A percentile compares a stretch with the other conserved stretches of the same genome.
Evolutionary conservation across 1,140 invertebrate genomes (phyloP).

Genomic region (Ceratoteleas bidentatus): DNA sequence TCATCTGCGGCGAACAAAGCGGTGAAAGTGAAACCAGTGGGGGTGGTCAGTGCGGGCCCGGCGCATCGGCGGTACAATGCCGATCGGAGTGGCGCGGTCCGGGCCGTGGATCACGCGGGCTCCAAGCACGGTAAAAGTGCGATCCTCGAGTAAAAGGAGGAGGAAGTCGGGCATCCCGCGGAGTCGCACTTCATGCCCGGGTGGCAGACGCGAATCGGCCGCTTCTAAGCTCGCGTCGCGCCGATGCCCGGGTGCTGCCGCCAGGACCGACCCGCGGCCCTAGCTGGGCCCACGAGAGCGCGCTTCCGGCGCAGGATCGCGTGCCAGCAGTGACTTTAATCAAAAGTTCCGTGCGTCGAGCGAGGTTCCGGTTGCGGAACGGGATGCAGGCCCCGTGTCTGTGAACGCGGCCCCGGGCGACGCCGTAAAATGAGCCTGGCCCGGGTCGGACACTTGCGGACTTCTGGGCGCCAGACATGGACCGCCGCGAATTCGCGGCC

Average conservation of each 20-base stretch:
- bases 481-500: too few relatives aligned
- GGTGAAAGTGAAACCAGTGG: slow-evolving; percentile 63
- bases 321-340: neutral
- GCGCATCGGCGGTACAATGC: slow-evolving; percentile 44
- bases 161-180: slow-evolving; percentile 46
- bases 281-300: neutral
- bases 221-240: slow-evolving; percentile 52
- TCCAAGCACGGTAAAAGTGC: slow-evolving; percentile 61
- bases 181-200: slow-evolving; percentile 24
- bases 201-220: slow-evolving; percentile 43
- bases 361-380: neutral
- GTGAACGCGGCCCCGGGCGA: too few relatives aligned
- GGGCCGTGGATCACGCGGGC: slow-evolving; percentile 47
- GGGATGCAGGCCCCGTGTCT: too few relatives aligned
- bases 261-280: neutral
- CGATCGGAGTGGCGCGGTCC: slow-evolving; percentile 3
- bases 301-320: neutral
- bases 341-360: neutral
- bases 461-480: slow-evolving; percentile 9
- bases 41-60: slow-evolving; percentile 39
- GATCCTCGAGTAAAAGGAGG: slow-evolving; percentile 57
- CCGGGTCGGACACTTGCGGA: slow-evolving; percentile 12
- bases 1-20: slow-evolving; percentile 51
- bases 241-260: slow-evolving; percentile 15
- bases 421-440: slow-evolving; percentile 11